Evolutionary conservation across 2,797 vertebrate genomes (phyloP).

Genomic region (Sebastes vulpes): DNA sequence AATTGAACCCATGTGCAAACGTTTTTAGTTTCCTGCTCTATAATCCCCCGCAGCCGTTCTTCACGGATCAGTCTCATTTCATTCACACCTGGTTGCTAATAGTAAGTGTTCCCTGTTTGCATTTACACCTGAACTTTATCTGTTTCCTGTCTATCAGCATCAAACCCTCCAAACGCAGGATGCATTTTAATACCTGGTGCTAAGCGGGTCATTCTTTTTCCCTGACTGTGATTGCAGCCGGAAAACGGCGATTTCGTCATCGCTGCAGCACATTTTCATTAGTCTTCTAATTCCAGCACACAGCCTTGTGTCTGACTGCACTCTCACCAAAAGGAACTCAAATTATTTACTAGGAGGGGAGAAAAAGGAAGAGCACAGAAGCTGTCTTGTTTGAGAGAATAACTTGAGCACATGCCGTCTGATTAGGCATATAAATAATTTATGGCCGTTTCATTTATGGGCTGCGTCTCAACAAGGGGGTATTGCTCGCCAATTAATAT

Average conservation of each 20-base stretch:
- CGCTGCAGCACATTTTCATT: constrained; percentile 60
- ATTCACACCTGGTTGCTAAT: constrained; percentile 23
- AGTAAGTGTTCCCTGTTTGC: neutral
- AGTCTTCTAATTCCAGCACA: constrained; percentile 50
- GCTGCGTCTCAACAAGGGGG: constrained; percentile 68
- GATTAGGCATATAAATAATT: constrained; percentile 85
- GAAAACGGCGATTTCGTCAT: constrained; percentile 72
- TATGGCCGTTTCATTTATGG: constrained; percentile 75
- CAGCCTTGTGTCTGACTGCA: constrained; percentile 46
- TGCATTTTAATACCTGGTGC: constrained; percentile 48
- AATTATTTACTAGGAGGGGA: constrained; percentile 60
- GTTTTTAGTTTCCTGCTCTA: neutral
- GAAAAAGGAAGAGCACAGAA: constrained; percentile 53
- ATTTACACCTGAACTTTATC: constrained; percentile 28
- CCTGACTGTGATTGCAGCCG: constrained; percentile 70
- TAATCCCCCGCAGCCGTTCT: neutral
- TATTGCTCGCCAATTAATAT: constrained; percentile 85
- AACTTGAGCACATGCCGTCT: constrained; percentile 67
- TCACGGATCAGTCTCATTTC: constrained; percentile 14
- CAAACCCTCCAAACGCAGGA: constrained; percentile 17
- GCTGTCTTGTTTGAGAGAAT: constrained; percentile 75
- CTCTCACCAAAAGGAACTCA: constrained; percentile 51
- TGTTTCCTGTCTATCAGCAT: constrained; percentile 22
- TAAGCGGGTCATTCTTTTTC: constrained; percentile 60
- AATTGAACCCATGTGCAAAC: neutral